Conservation (phyloP, 2,113 vertebrate species). For the Sigmodon hispidus region DNA sequence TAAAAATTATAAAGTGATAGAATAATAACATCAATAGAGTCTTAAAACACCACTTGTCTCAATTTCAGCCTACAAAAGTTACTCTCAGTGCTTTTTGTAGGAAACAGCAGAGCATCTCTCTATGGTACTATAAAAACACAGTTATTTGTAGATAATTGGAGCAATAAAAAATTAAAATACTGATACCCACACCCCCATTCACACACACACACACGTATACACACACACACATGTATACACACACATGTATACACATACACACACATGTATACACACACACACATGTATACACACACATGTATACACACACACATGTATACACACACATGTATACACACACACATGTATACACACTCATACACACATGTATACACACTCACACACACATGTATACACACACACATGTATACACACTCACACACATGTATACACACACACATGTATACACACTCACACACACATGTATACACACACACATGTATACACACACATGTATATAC, state of each 20-base stretch:
- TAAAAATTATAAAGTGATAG: neutral
- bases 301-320: neutral
- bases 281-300: neutral
- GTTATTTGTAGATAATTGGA: neutral
- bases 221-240: neutral
- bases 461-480: neutral
- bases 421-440: neutral
- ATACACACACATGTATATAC: neutral
- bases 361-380: too few relatives aligned
- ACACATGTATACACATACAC: neutral
- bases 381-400: neutral
- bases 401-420: neutral
- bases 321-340: neutral
- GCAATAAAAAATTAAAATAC: conserved; percentile 41
- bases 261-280: neutral
- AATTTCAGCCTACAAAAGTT: neutral
- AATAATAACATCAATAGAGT: neutral
- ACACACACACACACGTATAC: neutral
- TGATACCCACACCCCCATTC: neutral
- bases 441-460: neutral
- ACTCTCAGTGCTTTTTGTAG: neutral
- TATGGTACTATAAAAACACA: neutral
- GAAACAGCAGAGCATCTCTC: neutral
- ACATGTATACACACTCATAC: neutral
- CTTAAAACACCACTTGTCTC: neutral